Conservation (phyloP, 2,888 invertebrate genomes). For the Ochlodes sylvanus region DNA sequence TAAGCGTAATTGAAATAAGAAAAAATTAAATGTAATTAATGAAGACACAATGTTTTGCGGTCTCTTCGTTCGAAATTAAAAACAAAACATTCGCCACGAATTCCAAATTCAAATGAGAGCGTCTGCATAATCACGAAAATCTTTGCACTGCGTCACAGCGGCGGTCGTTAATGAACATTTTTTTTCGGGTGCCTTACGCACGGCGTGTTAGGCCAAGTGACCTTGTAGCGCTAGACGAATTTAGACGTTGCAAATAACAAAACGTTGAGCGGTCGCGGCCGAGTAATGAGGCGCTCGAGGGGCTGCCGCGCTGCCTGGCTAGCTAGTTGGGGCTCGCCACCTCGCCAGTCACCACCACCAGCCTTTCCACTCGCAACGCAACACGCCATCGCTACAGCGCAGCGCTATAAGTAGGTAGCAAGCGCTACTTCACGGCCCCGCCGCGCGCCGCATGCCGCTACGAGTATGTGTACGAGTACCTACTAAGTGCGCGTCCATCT, state of each 20-base stretch:
- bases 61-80: not conserved
- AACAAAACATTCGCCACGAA: slow-evolving; percentile 10
- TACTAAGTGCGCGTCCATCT: not conserved
- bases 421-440: not conserved
- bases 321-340: not conserved
- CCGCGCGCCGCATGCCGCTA: not conserved
- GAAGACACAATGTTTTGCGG: not conserved
- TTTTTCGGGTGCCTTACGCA: slow-evolving; percentile 71
- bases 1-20: not conserved
- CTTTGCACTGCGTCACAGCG: slow-evolving; percentile 64
- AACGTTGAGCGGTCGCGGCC: slow-evolving; percentile 43
- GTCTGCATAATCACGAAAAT: slow-evolving; percentile 44
- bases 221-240: slow-evolving; percentile 66
- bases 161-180: slow-evolving; percentile 72
- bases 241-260: slow-evolving; percentile 56
- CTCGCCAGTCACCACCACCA: no score
- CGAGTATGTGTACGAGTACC: not conserved
- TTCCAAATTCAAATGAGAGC: slow-evolving; percentile 21
- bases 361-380: slow-evolving; percentile 28
- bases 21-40: not conserved
- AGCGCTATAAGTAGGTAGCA: not conserved
- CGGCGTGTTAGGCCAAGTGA: slow-evolving; percentile 61
- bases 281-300: slow-evolving; percentile 60
- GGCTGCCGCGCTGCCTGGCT: slow-evolving; percentile 15
- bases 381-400: not conserved